Evolutionary conservation across 2,888 invertebrate species (phyloP).

Genomic region (Augiades crinisus): DNA sequence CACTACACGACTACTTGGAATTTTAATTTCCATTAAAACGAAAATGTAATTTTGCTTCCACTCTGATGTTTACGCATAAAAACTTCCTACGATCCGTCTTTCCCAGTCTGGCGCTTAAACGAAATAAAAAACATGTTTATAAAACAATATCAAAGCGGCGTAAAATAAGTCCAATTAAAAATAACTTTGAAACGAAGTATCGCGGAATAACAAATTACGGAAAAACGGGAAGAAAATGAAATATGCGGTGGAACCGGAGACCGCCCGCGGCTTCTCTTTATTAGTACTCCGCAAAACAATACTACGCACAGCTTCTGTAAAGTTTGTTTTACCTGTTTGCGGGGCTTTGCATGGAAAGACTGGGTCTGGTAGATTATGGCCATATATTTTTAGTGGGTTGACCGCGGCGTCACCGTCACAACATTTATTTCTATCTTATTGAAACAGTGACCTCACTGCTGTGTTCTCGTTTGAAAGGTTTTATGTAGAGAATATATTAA

Average conservation of each 20-base stretch:
- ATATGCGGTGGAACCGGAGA: slow-evolving; percentile 11
- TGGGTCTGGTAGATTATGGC: no score
- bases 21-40: not conserved
- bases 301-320: not conserved
- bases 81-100: not conserved
- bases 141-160: slow-evolving; percentile 2
- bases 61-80: not conserved
- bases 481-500: no score
- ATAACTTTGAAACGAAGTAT: slow-evolving; percentile 15
- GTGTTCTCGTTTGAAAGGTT: no score
- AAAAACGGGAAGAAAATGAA: slow-evolving; percentile 9
- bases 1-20: no score
- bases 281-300: slow-evolving; percentile 4
- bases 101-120: not conserved
- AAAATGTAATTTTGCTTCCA: not conserved
- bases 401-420: no score
- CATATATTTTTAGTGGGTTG: no score
- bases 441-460: no score
- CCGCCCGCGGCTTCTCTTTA: not conserved
- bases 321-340: not conserved
- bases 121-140: slow-evolving; percentile 6
- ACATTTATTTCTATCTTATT: no score
- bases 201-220: not conserved
- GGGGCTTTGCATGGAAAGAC: no score
- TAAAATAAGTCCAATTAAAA: slow-evolving; percentile 22